Conservation (phyloP, 2,888 invertebrate species). For the Dorcus parallelipipedus region DNA sequence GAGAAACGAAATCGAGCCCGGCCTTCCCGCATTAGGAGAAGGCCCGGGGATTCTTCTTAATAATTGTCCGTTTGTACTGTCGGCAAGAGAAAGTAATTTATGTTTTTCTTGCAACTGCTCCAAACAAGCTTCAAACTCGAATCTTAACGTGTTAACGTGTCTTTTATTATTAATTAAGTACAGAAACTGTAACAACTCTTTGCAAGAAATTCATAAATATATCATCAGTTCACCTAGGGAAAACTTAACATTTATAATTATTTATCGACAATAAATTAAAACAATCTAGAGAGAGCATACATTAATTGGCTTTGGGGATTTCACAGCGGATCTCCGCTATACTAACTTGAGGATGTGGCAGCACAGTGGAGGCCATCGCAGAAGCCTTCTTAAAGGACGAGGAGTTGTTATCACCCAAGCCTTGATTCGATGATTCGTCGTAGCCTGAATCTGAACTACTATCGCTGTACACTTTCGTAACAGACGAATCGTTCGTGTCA, state of each 20-base stretch:
- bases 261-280: constrained; percentile 41
- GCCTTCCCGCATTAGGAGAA: not conserved
- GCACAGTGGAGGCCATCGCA: constrained; percentile 12
- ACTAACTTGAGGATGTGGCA: constrained; percentile 32
- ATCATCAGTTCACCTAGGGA: constrained; percentile 17
- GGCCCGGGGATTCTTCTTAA: not conserved
- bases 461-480: constrained; percentile 55
- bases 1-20: not conserved
- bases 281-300: constrained; percentile 43
- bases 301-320: constrained; percentile 40
- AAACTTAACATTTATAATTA: constrained; percentile 21
- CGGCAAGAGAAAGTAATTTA: constrained; percentile 39
- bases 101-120: constrained; percentile 29
- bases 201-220: constrained; percentile 37
- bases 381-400: constrained; percentile 5
- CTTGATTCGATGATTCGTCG: constrained; percentile 63
- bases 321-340: constrained; percentile 34
- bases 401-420: constrained; percentile 32
- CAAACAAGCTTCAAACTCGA: not conserved
- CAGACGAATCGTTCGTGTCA: constrained; percentile 23
- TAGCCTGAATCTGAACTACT: constrained; percentile 73
- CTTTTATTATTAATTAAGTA: no score
- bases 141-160: no score
- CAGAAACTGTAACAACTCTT: not conserved
- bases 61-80: constrained; percentile 37